Conservation (phyloP, 1,140 invertebrate genomes). For the Caerostris darwini region DNA sequence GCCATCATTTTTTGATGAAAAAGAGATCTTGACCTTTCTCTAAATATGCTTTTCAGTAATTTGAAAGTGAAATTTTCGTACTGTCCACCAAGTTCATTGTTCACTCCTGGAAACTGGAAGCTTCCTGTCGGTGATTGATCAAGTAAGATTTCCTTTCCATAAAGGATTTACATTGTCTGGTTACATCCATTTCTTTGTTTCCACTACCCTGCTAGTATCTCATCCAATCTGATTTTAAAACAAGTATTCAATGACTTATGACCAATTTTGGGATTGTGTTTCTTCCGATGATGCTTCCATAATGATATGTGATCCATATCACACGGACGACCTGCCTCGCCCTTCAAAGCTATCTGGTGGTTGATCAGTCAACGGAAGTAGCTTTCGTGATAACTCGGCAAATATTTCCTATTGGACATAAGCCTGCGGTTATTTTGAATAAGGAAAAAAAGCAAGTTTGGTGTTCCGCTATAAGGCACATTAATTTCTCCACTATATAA, state of each 20-base stretch:
- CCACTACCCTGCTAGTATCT: too few species aligned
- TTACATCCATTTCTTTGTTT: neutral
- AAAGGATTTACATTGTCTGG: neutral
- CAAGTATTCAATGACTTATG: neutral
- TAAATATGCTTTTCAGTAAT: neutral
- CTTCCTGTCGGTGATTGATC: slow-evolving; percentile 7
- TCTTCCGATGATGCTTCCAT: neutral
- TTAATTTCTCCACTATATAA: neutral
- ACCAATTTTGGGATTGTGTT: neutral
- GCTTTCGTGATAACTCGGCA: neutral
- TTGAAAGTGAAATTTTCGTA: too few species aligned
- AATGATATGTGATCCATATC: slow-evolving; percentile 13
- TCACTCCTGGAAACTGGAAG: neutral
- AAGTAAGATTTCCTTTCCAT: neutral
- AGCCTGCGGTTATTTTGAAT: neutral
- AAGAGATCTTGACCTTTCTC: neutral
- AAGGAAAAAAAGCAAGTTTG: neutral
- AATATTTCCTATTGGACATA: neutral
- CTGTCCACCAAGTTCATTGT: slow-evolving; percentile 11
- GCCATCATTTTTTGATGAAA: neutral
- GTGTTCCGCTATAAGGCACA: neutral
- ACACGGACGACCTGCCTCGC: neutral
- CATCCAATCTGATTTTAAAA: neutral
- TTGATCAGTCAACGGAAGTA: neutral
- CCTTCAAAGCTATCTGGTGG: neutral